Evolutionary conservation across 2,888 invertebrate species (phyloP).

Genomic region (Leucophora obtusa): DNA sequence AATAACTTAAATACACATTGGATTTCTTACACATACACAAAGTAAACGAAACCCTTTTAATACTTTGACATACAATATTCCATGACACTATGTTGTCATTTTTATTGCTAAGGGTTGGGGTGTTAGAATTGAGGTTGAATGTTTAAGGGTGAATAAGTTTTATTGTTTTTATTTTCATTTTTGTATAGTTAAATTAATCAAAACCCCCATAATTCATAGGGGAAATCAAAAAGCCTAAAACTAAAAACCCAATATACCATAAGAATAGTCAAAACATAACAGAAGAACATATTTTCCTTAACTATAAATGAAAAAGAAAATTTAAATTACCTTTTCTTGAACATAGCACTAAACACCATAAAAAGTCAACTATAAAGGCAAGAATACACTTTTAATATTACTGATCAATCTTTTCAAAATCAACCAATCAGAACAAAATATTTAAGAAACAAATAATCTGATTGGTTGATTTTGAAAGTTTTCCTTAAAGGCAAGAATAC

Average conservation of each 20-base stretch:
- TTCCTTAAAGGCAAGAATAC: too few species aligned
- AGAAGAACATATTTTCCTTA: too few species aligned
- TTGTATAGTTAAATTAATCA: constrained; percentile 53
- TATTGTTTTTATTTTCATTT: constrained; percentile 2
- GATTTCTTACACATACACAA: not conserved
- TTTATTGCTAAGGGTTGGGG: not conserved
- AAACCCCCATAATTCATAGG: constrained; percentile 48
- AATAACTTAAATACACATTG: not conserved
- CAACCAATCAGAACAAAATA: too few species aligned
- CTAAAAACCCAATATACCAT: constrained; percentile 6
- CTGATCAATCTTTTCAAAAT: too few species aligned
- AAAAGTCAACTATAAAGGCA: too few species aligned
- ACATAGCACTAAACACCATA: too few species aligned
- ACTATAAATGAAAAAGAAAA: too few species aligned
- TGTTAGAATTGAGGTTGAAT: not conserved
- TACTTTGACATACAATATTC: not conserved
- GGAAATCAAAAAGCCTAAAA: constrained; percentile 56
- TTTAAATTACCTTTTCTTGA: too few species aligned
- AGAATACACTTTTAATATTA: too few species aligned
- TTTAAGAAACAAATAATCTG: too few species aligned
- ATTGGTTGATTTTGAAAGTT: too few species aligned
- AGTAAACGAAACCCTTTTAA: not conserved
- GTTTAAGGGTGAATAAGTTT: not conserved
- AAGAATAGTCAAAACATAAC: not conserved
- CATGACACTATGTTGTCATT: not conserved